phyloP scores from a whole-genome alignment of 2,797 vertebrate species.

The Hippoglossus hippoglossus region DNA sequence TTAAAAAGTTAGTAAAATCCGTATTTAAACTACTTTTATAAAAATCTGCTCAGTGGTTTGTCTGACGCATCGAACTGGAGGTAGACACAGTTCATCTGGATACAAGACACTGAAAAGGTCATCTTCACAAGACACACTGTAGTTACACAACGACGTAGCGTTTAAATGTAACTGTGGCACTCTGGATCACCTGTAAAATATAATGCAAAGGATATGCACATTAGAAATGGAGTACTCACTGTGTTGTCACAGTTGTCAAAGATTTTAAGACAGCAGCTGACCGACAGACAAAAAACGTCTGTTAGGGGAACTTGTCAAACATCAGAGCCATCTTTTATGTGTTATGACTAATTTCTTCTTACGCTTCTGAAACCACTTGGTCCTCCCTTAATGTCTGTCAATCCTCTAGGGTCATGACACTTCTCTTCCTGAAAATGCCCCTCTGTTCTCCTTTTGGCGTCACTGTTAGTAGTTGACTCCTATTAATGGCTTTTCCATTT shows the following conservation, averaged over 20 bases:
- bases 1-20: too few species aligned
- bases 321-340: slow-evolving; percentile 18
- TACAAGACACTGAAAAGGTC: slow-evolving; percentile 4
- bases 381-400: slow-evolving; percentile 38
- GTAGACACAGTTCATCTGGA: slow-evolving; percentile 16
- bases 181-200: not conserved
- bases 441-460: slow-evolving; percentile 37
- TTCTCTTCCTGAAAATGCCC: slow-evolving; percentile 49
- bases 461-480: slow-evolving; percentile 39
- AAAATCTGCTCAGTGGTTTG: slow-evolving; percentile 11
- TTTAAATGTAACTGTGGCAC: slow-evolving; percentile 2
- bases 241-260: not conserved
- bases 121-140: slow-evolving; percentile 14
- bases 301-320: slow-evolving; percentile 20
- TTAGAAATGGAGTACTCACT: not conserved
- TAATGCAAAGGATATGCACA: slow-evolving; percentile 7
- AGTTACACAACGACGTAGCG: slow-evolving; percentile 13
- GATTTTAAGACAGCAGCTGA: not conserved
- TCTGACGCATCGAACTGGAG: slow-evolving; percentile 2
- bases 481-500: slow-evolving; percentile 70
- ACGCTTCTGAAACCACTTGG: slow-evolving; percentile 22
- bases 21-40: not conserved
- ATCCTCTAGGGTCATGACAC: slow-evolving; percentile 38
- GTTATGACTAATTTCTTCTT: slow-evolving; percentile 42
- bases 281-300: slow-evolving; percentile 8